Percentiles rank a stretch among this genome's conserved stretches.
Conservation (phyloP, 2,797 vertebrate species). For the Cyclopterus lumpus region DNA sequence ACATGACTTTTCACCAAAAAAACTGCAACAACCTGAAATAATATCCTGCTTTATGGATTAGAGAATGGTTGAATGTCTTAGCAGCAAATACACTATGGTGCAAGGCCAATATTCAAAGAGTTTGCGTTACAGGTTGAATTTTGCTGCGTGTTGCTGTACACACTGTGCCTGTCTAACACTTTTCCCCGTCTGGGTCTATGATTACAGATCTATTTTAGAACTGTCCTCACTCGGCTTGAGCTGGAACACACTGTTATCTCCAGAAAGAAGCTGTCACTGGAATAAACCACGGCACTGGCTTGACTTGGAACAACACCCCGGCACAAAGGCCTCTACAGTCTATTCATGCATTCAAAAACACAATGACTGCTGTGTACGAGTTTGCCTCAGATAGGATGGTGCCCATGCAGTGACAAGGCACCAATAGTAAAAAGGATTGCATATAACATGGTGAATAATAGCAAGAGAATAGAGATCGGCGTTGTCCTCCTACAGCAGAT, state of each 20-base stretch:
- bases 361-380: conserved; percentile 52
- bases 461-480: conserved; percentile 38
- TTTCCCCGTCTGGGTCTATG: conserved; percentile 50
- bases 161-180: conserved; percentile 36
- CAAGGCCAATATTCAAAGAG: conserved; percentile 32
- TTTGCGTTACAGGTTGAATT: conserved; percentile 42
- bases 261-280: conserved; percentile 65
- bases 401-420: conserved; percentile 61
- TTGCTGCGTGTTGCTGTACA: conserved; percentile 31
- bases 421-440: conserved; percentile 39
- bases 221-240: conserved; percentile 43
- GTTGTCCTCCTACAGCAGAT: conserved; percentile 30
- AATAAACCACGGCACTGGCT: conserved; percentile 56
- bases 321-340: conserved; percentile 72
- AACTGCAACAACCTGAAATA: conserved; percentile 17
- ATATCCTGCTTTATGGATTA: not conserved
- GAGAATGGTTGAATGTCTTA: not conserved
- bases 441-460: conserved; percentile 42
- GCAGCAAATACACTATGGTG: not conserved
- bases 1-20: conserved; percentile 1
- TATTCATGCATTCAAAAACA: conserved; percentile 67
- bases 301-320: conserved; percentile 47
- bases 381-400: conserved; percentile 36
- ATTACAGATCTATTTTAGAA: conserved; percentile 73
- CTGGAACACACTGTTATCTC: conserved; percentile 68